Base-by-base conservation (phyloP, 1,140 invertebrate species). In the Cepaea nemoralis region DNA sequence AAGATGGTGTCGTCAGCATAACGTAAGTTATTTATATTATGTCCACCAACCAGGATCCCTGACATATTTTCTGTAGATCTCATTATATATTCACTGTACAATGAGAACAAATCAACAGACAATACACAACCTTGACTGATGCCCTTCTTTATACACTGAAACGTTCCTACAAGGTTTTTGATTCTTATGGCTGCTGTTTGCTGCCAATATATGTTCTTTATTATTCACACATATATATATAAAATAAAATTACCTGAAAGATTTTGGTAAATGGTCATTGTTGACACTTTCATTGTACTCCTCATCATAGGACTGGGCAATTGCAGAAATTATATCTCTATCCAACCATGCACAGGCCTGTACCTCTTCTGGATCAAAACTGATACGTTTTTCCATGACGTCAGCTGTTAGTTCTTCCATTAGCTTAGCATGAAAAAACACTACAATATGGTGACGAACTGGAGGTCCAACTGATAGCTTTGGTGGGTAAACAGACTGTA, bases 401-500 rank as follows among this genome's bases (percentile, higher is more conserved):
- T 83, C 74, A 10, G 87, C 63, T 2, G 86, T 87, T 22, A 84
- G 63, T 40, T 35, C 69, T 31, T 77, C 75, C 24, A 75, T 55
- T 39, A 89, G 79, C 66, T 87, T 86, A 2, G 76, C 83, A 85
- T 88, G 82, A 37, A 91, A 80, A 69, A 91, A 92, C 12, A 90
- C 78, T 27, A 92, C 90, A 59, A 91, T 80, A 82, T 92, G 91
- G 75, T 92, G 91, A 45, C 89, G 83, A n/a, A 73, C 84, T 33
- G 91, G 91, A 5, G 83, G 75, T 22, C 91, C 91, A 16, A 86
- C 37, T 6, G 83, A 81, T 37, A 91, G 82, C 73, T 88, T 86
- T 24, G 88, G 84, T 31, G 91, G 91, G 80, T 85, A 92, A 24
- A 88, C 86, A 0, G 90, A 90, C 87, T 88, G 66, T 37, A 84